A percentile compares a stretch with the other conserved stretches of the same genome.
Evolutionary conservation across 1,140 invertebrate genomes (phyloP).

Genomic region (Pinna nobilis): DNA sequence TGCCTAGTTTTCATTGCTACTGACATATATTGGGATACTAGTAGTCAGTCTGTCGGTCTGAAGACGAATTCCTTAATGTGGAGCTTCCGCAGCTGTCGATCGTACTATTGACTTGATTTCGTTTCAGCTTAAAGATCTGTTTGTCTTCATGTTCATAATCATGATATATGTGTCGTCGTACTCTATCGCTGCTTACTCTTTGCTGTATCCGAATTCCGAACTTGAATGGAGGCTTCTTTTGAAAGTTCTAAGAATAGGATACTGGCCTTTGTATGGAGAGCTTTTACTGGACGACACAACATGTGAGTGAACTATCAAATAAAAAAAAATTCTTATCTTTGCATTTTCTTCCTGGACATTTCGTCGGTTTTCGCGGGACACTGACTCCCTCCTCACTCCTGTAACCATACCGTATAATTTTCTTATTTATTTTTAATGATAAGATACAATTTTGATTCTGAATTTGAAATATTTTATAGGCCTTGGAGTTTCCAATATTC

Average conservation of each 20-base stretch:
- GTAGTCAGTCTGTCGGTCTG: too few relatives aligned
- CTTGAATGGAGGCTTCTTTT: not conserved
- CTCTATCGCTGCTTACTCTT: not conserved
- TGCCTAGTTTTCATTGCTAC: too few relatives aligned
- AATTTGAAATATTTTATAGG: not conserved
- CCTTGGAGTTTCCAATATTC: too few relatives aligned
- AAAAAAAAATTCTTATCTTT: not conserved
- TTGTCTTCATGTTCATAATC: not conserved
- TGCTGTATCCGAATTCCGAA: not conserved
- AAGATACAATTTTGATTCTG: not conserved
- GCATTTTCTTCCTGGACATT: not conserved
- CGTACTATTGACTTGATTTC: not conserved
- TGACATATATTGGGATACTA: too few relatives aligned
- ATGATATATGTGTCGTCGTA: not conserved
- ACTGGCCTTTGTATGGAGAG: not conserved
- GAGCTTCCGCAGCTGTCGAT: too few relatives aligned
- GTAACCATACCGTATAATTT: not conserved
- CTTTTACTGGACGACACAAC: not conserved
- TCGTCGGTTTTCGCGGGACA: not conserved
- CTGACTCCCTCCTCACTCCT: not conserved
- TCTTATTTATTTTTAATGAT: not conserved
- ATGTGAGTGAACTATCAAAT: too few relatives aligned
- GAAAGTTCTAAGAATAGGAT: not conserved
- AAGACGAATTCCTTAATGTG: too few relatives aligned
- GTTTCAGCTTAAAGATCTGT: not conserved